Percentiles rank a stretch among this genome's conserved stretches.
Evolutionary conservation across 2,113 vertebrate genomes (phyloP).

Genomic region (Hippocampus zosterae): DNA sequence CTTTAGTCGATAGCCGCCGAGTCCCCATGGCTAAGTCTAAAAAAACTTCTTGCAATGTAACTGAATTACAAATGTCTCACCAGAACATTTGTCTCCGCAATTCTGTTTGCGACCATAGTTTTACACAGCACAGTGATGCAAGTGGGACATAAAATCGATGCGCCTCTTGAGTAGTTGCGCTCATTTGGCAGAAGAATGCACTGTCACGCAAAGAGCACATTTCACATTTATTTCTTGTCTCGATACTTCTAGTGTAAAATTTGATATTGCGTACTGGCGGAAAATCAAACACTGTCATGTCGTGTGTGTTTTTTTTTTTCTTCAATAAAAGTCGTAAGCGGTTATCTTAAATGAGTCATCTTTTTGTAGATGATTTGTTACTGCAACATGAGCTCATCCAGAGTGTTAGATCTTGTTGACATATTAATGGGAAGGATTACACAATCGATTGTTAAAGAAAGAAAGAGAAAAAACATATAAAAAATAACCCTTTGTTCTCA

Average conservation of each 20-base stretch:
- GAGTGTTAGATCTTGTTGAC: background rate
- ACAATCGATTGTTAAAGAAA: background rate
- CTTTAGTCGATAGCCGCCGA: conserved; percentile 10
- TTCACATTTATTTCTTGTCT: background rate
- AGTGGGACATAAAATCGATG: conserved; percentile 1
- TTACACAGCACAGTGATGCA: conserved; percentile 19
- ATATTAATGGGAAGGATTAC: background rate
- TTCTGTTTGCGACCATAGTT: conserved; percentile 17
- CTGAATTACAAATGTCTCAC: background rate
- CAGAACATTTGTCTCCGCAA: conserved; percentile 4
- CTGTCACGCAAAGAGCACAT: background rate
- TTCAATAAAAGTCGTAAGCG: too few relatives aligned
- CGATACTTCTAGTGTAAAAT: background rate
- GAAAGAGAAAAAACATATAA: background rate
- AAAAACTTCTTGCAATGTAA: conserved; percentile 14
- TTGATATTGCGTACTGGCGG: background rate
- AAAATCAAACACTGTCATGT: background rate
- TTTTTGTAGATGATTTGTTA: too few relatives aligned
- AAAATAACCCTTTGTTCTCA: background rate
- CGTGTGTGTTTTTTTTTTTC: background rate
- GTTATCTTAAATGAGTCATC: too few relatives aligned
- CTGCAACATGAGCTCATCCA: too few relatives aligned
- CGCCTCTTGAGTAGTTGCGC: background rate
- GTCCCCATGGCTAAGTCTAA: background rate
- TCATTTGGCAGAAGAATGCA: conserved; percentile 1